A percentile compares a stretch with the other conserved stretches of the same genome.
phyloP scores from a whole-genome alignment of 23 tunicate species.

The Phallusia fumigata region DNA sequence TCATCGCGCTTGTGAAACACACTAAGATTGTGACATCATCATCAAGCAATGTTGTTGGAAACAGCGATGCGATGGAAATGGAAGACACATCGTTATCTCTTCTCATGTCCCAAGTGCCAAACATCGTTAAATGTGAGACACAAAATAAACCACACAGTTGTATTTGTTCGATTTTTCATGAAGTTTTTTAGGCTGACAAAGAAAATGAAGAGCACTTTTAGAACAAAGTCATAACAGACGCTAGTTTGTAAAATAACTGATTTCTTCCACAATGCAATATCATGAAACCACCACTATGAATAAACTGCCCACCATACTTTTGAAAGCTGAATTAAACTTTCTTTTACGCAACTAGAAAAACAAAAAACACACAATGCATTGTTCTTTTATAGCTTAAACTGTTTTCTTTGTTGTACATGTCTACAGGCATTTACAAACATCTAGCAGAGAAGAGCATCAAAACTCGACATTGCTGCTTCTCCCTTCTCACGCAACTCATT shows the following conservation, averaged over 20 bases:
- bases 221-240: too few relatives aligned
- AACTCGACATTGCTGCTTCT: constrained; percentile 87
- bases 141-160: too few relatives aligned
- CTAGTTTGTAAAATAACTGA: too few relatives aligned
- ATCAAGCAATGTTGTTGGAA: background rate
- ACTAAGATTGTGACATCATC: constrained; percentile 52
- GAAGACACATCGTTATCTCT: constrained; percentile 59
- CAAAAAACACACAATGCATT: too few relatives aligned
- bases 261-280: too few relatives aligned
- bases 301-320: too few relatives aligned
- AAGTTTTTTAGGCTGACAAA: background rate
- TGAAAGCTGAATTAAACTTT: too few relatives aligned
- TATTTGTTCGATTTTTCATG: background rate
- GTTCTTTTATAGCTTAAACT: too few relatives aligned
- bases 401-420: too few relatives aligned
- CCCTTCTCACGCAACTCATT: constrained; percentile 76
- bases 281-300: too few relatives aligned
- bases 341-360: too few relatives aligned
- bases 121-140: constrained; percentile 63
- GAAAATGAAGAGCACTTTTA: too few relatives aligned
- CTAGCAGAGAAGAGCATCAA: constrained; percentile 71
- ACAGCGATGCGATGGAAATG: constrained; percentile 70
- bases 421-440: constrained; percentile 72
- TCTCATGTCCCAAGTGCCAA: constrained; percentile 60
- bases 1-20: constrained; percentile 85